These are phyloP conservation scores for Amphiura filiformis DNA, from an alignment of 35 echinoderm and acorn worm species.

Conservation along the genomic window DNA sequence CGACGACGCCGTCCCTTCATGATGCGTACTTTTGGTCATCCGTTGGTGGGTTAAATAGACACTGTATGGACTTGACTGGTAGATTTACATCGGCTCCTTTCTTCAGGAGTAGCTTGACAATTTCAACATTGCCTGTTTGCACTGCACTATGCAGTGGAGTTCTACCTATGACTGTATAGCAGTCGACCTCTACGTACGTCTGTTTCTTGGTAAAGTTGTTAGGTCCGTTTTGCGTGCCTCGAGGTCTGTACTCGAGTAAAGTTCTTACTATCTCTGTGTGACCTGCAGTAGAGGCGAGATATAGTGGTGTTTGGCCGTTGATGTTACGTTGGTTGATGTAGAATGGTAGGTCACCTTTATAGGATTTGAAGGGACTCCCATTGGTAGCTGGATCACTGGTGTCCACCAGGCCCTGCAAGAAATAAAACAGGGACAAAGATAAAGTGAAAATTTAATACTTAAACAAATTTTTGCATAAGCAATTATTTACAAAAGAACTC, in stretches of 20 bases:
- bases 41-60: slow-evolving; percentile 50
- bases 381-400: slow-evolving; percentile 22
- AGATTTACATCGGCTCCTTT: slow-evolving; percentile 87
- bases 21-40: slow-evolving; percentile 19
- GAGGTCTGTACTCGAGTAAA: slow-evolving; percentile 75
- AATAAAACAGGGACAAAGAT: not conserved
- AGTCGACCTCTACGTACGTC: slow-evolving; percentile 70
- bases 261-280: slow-evolving; percentile 56
- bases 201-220: slow-evolving; percentile 28
- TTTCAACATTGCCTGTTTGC: slow-evolving; percentile 68
- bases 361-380: slow-evolving; percentile 67
- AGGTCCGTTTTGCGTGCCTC: slow-evolving; percentile 13
- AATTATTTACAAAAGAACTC: too few species aligned
- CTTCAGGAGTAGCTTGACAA: slow-evolving; percentile 61
- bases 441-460: too few species aligned
- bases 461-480: too few species aligned
- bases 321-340: slow-evolving; percentile 73
- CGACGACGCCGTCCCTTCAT: slow-evolving; percentile 14
- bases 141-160: slow-evolving; percentile 88
- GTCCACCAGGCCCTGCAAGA: slow-evolving; percentile 39
- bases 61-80: slow-evolving; percentile 69
- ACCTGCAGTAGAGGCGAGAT: slow-evolving; percentile 71
- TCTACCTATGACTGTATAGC: slow-evolving; percentile 83
- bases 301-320: slow-evolving; percentile 85
- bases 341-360: slow-evolving; percentile 86